Percentiles rank a stretch among this genome's conserved stretches.
Evolutionary conservation across 2,113 vertebrate species (phyloP).

Genomic region (Trichomycterus rosablanca): DNA sequence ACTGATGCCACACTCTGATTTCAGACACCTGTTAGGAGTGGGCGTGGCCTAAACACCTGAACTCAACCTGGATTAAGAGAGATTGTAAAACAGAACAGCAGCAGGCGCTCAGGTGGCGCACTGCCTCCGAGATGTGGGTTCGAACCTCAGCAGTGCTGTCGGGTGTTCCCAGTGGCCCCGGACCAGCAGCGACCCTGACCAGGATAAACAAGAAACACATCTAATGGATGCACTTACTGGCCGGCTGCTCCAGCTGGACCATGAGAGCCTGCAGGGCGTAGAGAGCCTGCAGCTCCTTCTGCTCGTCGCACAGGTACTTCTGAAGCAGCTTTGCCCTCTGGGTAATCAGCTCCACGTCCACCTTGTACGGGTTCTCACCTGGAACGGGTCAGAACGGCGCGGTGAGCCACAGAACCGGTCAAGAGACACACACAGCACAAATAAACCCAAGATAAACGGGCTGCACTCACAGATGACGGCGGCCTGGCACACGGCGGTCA

Average conservation of each 20-base stretch:
- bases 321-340: constrained; percentile 82
- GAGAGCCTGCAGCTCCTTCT: constrained; percentile 91
- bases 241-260: constrained; percentile 92
- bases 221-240: constrained; percentile 77
- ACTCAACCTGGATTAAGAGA: too few species aligned
- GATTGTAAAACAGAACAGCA: too few species aligned
- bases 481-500: constrained; percentile 88
- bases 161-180: too few species aligned
- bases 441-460: background rate
- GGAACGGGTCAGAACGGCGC: background rate
- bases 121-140: too few species aligned
- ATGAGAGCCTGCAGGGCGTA: constrained; percentile 92
- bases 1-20: too few species aligned
- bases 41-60: too few species aligned
- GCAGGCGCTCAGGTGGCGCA: too few species aligned
- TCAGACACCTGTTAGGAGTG: too few species aligned
- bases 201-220: too few species aligned
- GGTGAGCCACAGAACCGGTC: background rate
- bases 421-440: background rate
- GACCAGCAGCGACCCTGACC: too few species aligned
- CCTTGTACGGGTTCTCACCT: constrained; percentile 83
- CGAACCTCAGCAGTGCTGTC: too few species aligned
- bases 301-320: constrained; percentile 83
- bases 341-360: constrained; percentile 74
- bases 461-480: constrained; percentile 84